phyloP scores from a whole-genome alignment of 2,888 invertebrate genomes.

The Protophormia terraenovae region DNA sequence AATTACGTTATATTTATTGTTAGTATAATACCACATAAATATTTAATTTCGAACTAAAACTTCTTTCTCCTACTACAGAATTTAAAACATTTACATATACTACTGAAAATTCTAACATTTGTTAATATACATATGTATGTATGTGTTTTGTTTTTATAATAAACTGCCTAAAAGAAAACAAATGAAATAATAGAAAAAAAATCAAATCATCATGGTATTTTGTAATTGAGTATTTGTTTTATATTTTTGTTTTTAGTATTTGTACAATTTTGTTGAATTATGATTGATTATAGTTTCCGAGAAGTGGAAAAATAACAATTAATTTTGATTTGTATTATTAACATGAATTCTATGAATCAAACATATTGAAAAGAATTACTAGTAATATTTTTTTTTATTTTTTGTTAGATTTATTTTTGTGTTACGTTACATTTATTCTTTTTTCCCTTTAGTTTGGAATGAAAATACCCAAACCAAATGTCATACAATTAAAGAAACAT shows the following conservation, averaged over 20 bases:
- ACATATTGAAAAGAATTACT: background rate
- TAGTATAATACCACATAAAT: no score
- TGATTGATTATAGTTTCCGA: background rate
- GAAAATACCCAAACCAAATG: no score
- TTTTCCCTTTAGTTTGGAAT: no score
- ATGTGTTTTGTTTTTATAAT: no score
- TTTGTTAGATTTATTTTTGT: background rate
- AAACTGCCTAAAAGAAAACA: no score
- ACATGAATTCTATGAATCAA: background rate
- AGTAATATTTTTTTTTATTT: no score
- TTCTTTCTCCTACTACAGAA: no score
- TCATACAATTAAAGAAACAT: background rate
- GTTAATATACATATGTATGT: background rate
- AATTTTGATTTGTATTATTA: background rate
- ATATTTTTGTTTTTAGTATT: background rate
- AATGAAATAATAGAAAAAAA: conserved; percentile 1
- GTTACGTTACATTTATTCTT: background rate
- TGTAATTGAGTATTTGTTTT: background rate
- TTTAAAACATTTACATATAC: no score
- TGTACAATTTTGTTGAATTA: background rate
- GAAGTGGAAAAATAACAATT: background rate
- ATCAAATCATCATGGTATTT: background rate
- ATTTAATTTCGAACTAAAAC: no score
- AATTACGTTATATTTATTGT: no score
- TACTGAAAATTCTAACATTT: no score